Evolutionary conservation across 2,797 vertebrate species (phyloP).

Genomic region (Apogon hyalosoma): DNA sequence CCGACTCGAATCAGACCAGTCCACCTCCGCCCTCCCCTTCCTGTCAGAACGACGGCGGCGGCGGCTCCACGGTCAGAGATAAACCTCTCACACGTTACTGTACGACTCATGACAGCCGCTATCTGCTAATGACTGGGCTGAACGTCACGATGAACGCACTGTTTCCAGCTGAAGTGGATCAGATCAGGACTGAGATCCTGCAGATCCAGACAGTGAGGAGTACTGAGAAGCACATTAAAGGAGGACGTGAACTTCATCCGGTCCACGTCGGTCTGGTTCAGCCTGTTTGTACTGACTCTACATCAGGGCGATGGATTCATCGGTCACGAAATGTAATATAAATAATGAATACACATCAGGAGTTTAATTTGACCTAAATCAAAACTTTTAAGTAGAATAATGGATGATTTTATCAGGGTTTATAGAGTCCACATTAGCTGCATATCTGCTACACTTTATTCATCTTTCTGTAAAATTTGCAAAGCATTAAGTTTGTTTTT

Average conservation of each 20-base stretch:
- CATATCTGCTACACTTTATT: too few relatives aligned
- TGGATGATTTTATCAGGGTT: too few relatives aligned
- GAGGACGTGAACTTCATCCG: background rate
- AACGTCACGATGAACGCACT: constrained; percentile 43
- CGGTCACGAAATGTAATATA: too few relatives aligned
- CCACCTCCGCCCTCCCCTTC: constrained; percentile 30
- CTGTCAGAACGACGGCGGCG: constrained; percentile 12
- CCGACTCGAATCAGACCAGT: constrained; percentile 33
- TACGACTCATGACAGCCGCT: constrained; percentile 37
- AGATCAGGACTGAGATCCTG: too few relatives aligned
- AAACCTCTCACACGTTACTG: constrained; percentile 45
- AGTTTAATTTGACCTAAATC: too few relatives aligned
- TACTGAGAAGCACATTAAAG: constrained; percentile 16
- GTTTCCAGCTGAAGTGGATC: constrained; percentile 43
- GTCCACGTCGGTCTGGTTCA: constrained; percentile 6
- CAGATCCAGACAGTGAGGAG: constrained; percentile 53
- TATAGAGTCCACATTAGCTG: too few relatives aligned
- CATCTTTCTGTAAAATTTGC: too few relatives aligned
- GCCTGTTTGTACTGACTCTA: background rate
- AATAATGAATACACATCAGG: too few relatives aligned
- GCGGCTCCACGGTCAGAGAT: constrained; percentile 31
- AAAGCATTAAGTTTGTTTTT: too few relatives aligned
- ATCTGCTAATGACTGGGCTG: constrained; percentile 64
- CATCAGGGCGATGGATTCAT: too few relatives aligned
- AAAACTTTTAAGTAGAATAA: too few relatives aligned